Conservation (phyloP, 1,140 invertebrate genomes). For the Bradysia coprophila region DNA sequence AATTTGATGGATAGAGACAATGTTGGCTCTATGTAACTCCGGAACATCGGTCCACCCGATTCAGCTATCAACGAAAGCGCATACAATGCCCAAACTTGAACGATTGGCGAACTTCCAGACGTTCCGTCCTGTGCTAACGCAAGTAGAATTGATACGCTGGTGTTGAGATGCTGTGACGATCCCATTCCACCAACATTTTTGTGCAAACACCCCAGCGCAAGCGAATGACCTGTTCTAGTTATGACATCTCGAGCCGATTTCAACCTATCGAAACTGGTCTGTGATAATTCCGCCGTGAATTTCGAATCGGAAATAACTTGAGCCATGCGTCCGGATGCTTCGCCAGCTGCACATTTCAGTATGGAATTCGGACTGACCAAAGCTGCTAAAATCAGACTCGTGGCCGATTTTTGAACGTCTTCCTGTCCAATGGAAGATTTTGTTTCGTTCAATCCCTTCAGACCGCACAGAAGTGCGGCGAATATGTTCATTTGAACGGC, state of each 20-base stretch:
- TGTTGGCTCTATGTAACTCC: slow-evolving; percentile 89
- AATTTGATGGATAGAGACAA: slow-evolving; percentile 77
- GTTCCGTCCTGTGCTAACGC: slow-evolving; percentile 87
- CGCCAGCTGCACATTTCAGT: slow-evolving; percentile 69
- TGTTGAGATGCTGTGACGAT: slow-evolving; percentile 80
- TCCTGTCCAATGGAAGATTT: slow-evolving; percentile 77
- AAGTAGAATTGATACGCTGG: slow-evolving; percentile 81
- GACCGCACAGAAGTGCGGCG: slow-evolving; percentile 73
- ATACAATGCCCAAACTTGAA: slow-evolving; percentile 88
- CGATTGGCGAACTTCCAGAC: slow-evolving; percentile 21
- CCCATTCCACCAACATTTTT: slow-evolving; percentile 81
- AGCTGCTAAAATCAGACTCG: slow-evolving; percentile 58
- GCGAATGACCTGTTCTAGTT: slow-evolving; percentile 76
- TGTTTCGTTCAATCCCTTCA: slow-evolving; percentile 74
- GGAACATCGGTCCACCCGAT: slow-evolving; percentile 96
- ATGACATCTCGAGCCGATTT: slow-evolving; percentile 77
- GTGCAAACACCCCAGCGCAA: slow-evolving; percentile 84
- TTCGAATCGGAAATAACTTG: slow-evolving; percentile 70
- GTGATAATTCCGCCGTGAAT: slow-evolving; percentile 80
- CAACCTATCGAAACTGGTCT: slow-evolving; percentile 77
- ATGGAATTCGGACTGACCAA: slow-evolving; percentile 70
- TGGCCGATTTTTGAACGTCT: slow-evolving; percentile 72
- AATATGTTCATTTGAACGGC: slow-evolving; percentile 96
- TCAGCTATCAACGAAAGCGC: slow-evolving; percentile 90
- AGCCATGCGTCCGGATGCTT: slow-evolving; percentile 76